Conservation (phyloP, 2,888 invertebrate genomes). For the Metopia argyrocephala region DNA sequence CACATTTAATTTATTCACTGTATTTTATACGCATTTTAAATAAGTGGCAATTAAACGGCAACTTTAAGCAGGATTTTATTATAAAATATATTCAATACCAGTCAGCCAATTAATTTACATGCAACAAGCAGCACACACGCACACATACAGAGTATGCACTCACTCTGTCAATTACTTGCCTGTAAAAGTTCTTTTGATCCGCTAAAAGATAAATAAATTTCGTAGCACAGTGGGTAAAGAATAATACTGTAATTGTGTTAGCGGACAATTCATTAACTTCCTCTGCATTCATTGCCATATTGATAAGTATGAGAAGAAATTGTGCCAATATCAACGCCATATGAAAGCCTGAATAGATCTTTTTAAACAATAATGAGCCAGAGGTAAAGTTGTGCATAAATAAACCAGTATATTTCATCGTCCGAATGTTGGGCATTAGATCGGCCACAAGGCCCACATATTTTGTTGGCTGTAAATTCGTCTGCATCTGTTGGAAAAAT, state of each 20-base stretch:
- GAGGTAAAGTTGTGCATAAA: slow-evolving; percentile 88
- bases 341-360: slow-evolving; percentile 82
- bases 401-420: slow-evolving; percentile 88
- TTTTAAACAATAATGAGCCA: slow-evolving; percentile 82
- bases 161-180: slow-evolving; percentile 77
- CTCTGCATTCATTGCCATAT: slow-evolving; percentile 85
- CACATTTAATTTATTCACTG: slow-evolving; percentile 44
- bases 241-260: slow-evolving; percentile 89
- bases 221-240: slow-evolving; percentile 88
- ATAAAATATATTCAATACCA: slow-evolving; percentile 19
- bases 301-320: slow-evolving; percentile 82
- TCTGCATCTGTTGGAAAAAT: slow-evolving; percentile 52
- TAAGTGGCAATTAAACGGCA: slow-evolving; percentile 41
- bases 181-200: slow-evolving; percentile 86
- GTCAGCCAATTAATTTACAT: neutral
- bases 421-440: slow-evolving; percentile 88
- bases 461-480: slow-evolving; percentile 74
- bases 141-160: neutral
- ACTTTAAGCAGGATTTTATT: slow-evolving; percentile 25
- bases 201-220: slow-evolving; percentile 87
- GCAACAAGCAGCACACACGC: neutral
- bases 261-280: slow-evolving; percentile 87
- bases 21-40: slow-evolving; percentile 19
- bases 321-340: slow-evolving; percentile 83
- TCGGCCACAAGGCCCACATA: slow-evolving; percentile 87